Conservation (phyloP, 2,888 invertebrate genomes). For the Pterobdella sp. region DNA sequence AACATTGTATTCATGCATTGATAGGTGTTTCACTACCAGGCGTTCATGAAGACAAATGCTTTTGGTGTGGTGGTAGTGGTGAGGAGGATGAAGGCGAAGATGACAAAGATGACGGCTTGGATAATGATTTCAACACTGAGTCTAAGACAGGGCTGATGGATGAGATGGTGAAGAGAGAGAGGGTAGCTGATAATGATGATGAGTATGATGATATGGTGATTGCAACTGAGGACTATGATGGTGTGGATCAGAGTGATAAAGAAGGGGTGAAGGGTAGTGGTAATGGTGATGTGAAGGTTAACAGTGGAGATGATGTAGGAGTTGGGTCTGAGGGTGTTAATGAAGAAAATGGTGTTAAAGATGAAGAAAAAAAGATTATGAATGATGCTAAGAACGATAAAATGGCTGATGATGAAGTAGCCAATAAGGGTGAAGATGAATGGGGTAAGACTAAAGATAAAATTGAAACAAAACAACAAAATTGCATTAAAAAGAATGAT, state of each 20-base stretch:
- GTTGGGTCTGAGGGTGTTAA: not conserved
- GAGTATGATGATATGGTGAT: not conserved
- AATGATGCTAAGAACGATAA: not conserved
- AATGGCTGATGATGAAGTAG: not conserved
- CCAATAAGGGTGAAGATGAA: not conserved
- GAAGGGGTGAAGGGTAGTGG: not conserved
- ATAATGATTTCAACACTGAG: not conserved
- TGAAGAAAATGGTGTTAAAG: conserved; percentile 1
- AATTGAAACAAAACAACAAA: too few species aligned
- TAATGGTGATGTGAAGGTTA: not conserved
- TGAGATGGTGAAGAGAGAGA: not conserved
- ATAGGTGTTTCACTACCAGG: conserved; percentile 6
- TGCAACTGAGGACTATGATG: not conserved
- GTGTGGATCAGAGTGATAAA: conserved; percentile 8
- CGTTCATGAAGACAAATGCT: conserved; percentile 1
- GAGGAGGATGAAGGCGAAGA: not conserved
- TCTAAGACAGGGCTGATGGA: not conserved
- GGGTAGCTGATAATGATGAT: not conserved
- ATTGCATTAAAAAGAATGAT: too few species aligned
- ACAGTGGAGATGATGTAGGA: not conserved
- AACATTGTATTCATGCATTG: too few species aligned
- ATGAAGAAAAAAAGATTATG: not conserved
- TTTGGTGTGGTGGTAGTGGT: conserved; percentile 5
- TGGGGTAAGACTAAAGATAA: too few species aligned
- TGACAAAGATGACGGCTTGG: not conserved